Conservation (phyloP, 1,140 invertebrate species). For the Aleiodes sp. region DNA sequence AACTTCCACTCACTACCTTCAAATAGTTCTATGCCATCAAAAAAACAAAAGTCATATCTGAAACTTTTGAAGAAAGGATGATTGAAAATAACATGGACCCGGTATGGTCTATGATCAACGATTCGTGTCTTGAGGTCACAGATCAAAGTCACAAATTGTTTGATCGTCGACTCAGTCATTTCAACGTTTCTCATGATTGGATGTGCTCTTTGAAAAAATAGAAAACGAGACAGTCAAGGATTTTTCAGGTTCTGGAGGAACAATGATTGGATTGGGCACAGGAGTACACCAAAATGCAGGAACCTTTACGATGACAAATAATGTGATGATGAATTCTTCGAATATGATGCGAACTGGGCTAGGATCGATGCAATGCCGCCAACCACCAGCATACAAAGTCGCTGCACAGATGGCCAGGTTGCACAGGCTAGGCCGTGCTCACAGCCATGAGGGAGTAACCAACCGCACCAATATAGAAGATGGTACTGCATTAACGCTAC, state of each 20-base stretch:
- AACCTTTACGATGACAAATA: constrained; percentile 36
- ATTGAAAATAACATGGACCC: too few relatives aligned
- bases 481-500: constrained; percentile 78
- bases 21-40: background rate
- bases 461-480: constrained; percentile 71
- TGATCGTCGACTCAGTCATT: constrained; percentile 21
- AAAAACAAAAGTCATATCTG: background rate
- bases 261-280: constrained; percentile 49
- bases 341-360: constrained; percentile 48
- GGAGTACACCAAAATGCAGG: constrained; percentile 50
- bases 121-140: too few relatives aligned
- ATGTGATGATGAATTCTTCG: constrained; percentile 40
- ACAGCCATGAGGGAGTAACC: constrained; percentile 86
- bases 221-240: constrained; percentile 61
- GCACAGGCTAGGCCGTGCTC: constrained; percentile 81
- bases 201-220: constrained; percentile 38
- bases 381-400: constrained; percentile 79
- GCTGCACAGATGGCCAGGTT: constrained; percentile 83
- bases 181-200: constrained; percentile 10
- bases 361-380: constrained; percentile 58
- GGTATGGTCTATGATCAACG: too few relatives aligned
- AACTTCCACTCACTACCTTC: background rate
- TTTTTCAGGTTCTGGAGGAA: constrained; percentile 61
- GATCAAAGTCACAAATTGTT: too few relatives aligned
- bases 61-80: too few relatives aligned